Percentiles rank a stretch among this genome's conserved stretches.
These are phyloP conservation scores for Zoanthus gigantus DNA, from an alignment of 92 coral and sea anemone genomes.

Conservation along the genomic window DNA sequence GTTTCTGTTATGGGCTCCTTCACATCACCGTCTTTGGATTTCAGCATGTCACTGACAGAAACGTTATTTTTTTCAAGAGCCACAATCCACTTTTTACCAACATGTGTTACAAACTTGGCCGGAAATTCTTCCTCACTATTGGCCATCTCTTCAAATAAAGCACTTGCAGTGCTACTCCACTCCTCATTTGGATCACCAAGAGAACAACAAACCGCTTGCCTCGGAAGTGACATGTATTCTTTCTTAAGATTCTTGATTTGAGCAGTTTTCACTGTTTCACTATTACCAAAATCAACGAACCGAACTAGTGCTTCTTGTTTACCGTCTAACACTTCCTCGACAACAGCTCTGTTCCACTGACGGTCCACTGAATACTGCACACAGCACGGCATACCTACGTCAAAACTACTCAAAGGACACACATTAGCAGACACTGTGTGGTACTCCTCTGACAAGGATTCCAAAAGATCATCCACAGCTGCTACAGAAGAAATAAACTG, in stretches of 20 bases:
- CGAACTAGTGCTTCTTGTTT: slow-evolving; percentile 51
- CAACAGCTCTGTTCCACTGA: slow-evolving; percentile 88
- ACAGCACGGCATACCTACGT: slow-evolving; percentile 58
- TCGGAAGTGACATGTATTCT: slow-evolving; percentile 42
- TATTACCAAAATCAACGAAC: slow-evolving; percentile 77
- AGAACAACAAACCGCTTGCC: slow-evolving; percentile 47
- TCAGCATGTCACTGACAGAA: slow-evolving; percentile 63
- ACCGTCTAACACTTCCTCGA: slow-evolving; percentile 38
- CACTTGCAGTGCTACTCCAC: slow-evolving; percentile 41
- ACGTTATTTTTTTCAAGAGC: slow-evolving; percentile 43
- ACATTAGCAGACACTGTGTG: slow-evolving; percentile 4
- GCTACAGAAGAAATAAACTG: slow-evolving; percentile 63
- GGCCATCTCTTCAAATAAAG: slow-evolving; percentile 47
- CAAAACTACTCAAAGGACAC: slow-evolving; percentile 38
- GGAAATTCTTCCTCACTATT: slow-evolving; percentile 39
- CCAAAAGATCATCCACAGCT: slow-evolving; percentile 35
- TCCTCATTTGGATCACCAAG: slow-evolving; percentile 23
- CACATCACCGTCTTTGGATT: slow-evolving; percentile 4
- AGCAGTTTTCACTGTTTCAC: slow-evolving; percentile 55
- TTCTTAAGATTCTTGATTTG: slow-evolving; percentile 37
- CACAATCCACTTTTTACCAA: slow-evolving; percentile 39
- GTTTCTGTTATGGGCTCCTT: background rate
- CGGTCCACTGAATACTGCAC: slow-evolving; percentile 72
- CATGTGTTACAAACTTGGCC: slow-evolving; percentile 14
- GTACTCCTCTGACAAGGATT: slow-evolving; percentile 39